phyloP scores from a whole-genome alignment of 2,888 invertebrate species.

The Idaea biselata region DNA sequence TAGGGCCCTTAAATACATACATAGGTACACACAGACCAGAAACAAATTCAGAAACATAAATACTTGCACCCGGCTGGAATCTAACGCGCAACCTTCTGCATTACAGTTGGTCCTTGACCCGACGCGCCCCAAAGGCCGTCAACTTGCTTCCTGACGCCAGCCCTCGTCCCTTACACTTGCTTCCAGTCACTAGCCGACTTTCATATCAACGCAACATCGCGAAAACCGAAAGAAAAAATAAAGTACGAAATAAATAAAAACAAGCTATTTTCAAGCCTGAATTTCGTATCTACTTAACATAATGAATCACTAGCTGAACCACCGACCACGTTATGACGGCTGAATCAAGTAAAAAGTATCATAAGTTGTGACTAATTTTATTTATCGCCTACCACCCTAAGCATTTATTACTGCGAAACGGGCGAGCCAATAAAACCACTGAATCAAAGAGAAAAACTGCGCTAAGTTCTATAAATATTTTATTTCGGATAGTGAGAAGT shows the following conservation, averaged over 20 bases:
- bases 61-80: too few species aligned
- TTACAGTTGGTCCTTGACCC: too few species aligned
- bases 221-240: too few species aligned
- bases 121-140: too few species aligned
- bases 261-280: neutral
- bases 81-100: too few species aligned
- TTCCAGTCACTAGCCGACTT: too few species aligned
- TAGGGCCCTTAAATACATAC: too few species aligned
- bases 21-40: too few species aligned
- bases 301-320: neutral
- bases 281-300: neutral
- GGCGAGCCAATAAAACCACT: conserved; percentile 77
- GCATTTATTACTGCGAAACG: conserved; percentile 74
- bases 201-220: too few species aligned
- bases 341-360: conserved; percentile 54
- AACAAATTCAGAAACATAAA: too few species aligned
- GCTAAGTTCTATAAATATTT: conserved; percentile 77
- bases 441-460: conserved; percentile 81
- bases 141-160: too few species aligned
- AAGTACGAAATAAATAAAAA: neutral
- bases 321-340: conserved; percentile 9
- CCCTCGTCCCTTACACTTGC: too few species aligned
- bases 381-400: conserved; percentile 65
- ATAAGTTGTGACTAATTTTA: conserved; percentile 75
- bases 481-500: conserved; percentile 79